Base-by-base conservation (phyloP, 2,113 vertebrate genomes). In the Clarias macrocephalus region DNA sequence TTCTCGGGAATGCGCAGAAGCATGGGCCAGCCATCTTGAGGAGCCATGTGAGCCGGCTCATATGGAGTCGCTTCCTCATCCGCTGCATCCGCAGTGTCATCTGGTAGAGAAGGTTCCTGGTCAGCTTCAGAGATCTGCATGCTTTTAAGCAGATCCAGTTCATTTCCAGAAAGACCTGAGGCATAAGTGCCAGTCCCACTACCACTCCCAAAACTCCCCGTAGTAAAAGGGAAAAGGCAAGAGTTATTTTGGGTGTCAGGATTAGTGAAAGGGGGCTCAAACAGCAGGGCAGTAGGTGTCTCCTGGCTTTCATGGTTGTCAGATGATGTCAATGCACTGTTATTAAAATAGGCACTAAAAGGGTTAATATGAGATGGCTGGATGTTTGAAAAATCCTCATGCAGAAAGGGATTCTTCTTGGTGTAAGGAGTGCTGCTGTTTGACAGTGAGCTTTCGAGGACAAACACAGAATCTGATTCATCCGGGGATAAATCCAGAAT, bases 1-100 rank as follows among this genome's bases (percentile, higher is more conserved):
- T 97, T 98, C 91, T 98, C 97, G 0, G 97, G 97, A 88, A 98
- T 97, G 90, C 97, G 95, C n/a, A 98, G 94, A 94, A 98, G 97
- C 96, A 98, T 96, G 81, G 96, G 93, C 97, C 97, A 98, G 59
- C 97, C 97, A 10, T 96, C 96, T 84, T 92, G 94, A 65, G 93
- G 91, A 57, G 89, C 93, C 91, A 94, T 88, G 63, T 91, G 91
- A 42, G 90, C 83, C 5, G 94, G 92, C 16, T 90, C 90, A 56
- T 93, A 93, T 0, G 80, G 82, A 62, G 87, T 79, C 73, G 91
- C 90, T 60, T 94, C 93, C 1, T 92, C 85, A 21, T 95, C 93
- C 85, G 82, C 88, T 8, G 90, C 91, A 62, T 93, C 90, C n/a
- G 87, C 12, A 0, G 95, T 93, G 86, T 97, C 96, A 59, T 97